Percentiles rank a stretch among this genome's conserved stretches.
Evolutionary conservation across 2,113 vertebrate species (phyloP).

Genomic region (Peromyscus maniculatus): DNA sequence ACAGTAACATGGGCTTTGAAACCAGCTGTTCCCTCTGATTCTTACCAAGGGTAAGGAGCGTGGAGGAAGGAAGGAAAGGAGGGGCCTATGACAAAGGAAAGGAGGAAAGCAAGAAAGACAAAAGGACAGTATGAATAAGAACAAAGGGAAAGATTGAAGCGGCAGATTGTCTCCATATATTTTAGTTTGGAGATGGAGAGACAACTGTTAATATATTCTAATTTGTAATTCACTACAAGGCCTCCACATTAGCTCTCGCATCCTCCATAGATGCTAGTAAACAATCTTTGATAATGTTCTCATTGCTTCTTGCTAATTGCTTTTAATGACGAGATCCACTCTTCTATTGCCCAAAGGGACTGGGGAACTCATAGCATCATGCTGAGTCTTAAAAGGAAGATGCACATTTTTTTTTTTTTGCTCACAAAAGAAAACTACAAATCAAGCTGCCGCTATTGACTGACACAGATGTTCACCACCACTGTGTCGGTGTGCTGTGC

Average conservation of each 20-base stretch:
- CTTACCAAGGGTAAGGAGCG: background rate
- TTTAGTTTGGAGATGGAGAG: conserved; percentile 25
- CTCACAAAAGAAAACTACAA: conserved; percentile 58
- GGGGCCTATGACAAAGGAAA: background rate
- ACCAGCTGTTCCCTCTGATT: conserved; percentile 24
- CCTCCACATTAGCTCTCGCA: conserved; percentile 48
- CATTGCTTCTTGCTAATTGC: conserved; percentile 47
- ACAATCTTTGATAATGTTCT: conserved; percentile 58
- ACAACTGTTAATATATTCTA: background rate
- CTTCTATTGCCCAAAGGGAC: conserved; percentile 64
- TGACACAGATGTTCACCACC: background rate
- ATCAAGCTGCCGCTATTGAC: background rate
- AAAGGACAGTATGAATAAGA: background rate
- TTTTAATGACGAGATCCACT: conserved; percentile 62
- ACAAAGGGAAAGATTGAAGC: background rate
- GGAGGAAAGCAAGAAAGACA: background rate
- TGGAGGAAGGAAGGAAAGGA: background rate
- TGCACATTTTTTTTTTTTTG: background rate
- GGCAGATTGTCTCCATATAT: conserved; percentile 45
- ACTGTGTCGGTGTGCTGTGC: accelerated
- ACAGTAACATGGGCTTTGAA: background rate
- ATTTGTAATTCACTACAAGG: conserved; percentile 41
- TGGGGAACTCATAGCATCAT: background rate
- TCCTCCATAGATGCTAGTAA: conserved; percentile 60
- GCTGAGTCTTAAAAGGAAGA: conserved; percentile 70